Evolutionary conservation across 2,797 vertebrate species (phyloP).

Genomic region (Pyrocephalus nanus): DNA sequence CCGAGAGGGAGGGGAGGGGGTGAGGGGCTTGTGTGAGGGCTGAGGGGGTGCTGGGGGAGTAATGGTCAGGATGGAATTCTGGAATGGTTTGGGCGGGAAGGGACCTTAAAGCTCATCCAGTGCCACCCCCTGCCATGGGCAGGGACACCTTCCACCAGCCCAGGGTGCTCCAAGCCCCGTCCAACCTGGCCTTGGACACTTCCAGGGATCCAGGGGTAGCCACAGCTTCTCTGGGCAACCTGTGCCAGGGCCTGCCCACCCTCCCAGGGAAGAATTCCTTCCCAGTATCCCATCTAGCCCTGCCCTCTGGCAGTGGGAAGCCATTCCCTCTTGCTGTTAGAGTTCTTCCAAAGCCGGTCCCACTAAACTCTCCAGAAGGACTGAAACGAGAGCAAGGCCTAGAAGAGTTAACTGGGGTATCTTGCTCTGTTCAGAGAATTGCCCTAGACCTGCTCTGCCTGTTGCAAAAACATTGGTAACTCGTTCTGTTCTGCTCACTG

Average conservation of each 20-base stretch:
- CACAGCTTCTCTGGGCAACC: neutral
- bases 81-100: neutral
- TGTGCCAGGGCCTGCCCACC: too few species aligned
- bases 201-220: neutral
- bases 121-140: accelerated
- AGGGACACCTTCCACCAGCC: neutral
- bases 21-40: neutral
- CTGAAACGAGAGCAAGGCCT: too few species aligned
- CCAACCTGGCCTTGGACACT: neutral
- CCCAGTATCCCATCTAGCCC: too few species aligned
- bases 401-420: too few species aligned
- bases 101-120: too few species aligned
- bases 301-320: neutral
- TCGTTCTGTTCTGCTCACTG: too few species aligned
- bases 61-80: neutral
- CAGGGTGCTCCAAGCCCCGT: accelerated
- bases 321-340: neutral
- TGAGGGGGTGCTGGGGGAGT: too few species aligned
- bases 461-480: too few species aligned
- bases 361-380: neutral
- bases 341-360: neutral
- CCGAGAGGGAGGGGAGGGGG: neutral
- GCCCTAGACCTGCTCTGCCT: too few species aligned
- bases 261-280: neutral
- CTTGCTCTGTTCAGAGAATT: too few species aligned